A percentile compares a stretch with the other conserved stretches of the same genome.
These are phyloP conservation scores for Cylloceria caligata DNA, from an alignment of 2,888 invertebrate genomes.

Conservation along the genomic window DNA sequence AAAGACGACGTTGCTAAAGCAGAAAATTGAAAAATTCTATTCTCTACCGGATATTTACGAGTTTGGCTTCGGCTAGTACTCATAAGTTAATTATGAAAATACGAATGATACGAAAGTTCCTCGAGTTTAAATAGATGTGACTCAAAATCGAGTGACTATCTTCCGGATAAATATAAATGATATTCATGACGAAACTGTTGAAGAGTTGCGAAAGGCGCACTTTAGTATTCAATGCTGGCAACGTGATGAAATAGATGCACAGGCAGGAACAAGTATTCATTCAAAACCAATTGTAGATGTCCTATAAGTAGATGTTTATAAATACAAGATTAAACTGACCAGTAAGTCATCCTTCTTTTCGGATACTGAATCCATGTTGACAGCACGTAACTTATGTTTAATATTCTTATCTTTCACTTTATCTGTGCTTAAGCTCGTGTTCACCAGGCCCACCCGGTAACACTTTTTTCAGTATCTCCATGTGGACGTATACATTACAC, in stretches of 20 bases:
- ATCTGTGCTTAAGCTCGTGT: neutral
- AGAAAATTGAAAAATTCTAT: slow-evolving; percentile 27
- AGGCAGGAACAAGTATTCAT: neutral
- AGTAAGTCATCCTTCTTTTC: neutral
- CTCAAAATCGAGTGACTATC: slow-evolving; percentile 29
- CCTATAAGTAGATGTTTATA: slow-evolving; percentile 3
- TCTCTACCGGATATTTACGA: slow-evolving; percentile 23
- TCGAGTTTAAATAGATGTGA: slow-evolving; percentile 33
- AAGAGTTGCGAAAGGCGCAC: slow-evolving; percentile 13
- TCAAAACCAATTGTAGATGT: neutral
- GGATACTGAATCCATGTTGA: neutral
- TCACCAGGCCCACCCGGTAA: neutral
- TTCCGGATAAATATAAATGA: slow-evolving; percentile 18
- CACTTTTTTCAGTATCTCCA: slow-evolving; percentile 16
- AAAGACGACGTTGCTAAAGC: slow-evolving; percentile 23
- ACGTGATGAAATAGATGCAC: slow-evolving; percentile 24
- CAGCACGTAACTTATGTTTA: neutral
- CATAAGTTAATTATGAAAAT: slow-evolving; percentile 14
- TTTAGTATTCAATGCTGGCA: slow-evolving; percentile 27
- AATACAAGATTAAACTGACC: neutral
- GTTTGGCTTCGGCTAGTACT: slow-evolving; percentile 12
- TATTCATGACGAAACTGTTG: slow-evolving; percentile 2
- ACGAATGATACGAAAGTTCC: slow-evolving; percentile 3
- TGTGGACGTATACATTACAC: neutral
- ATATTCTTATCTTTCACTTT: neutral